Evolutionary conservation across 2,797 vertebrate species (phyloP), one percentile per base, ranked within the genome.

Genomic region (Phataginus tetradactyla): DNA sequence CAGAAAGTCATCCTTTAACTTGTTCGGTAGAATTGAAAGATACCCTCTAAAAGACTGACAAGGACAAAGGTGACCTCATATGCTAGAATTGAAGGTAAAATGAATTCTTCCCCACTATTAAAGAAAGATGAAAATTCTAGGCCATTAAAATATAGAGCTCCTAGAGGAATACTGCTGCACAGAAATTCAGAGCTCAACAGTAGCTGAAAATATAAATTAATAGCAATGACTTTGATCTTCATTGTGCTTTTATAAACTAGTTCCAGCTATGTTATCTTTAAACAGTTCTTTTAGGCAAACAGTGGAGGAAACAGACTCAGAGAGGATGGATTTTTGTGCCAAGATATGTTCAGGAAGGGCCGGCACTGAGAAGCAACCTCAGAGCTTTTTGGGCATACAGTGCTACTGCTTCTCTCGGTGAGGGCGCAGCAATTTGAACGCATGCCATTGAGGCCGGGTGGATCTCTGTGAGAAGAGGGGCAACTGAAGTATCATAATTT

Each of bases 161-260:
- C 21, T 83, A 4, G 34, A 66, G 29, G 45, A 89, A 86, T 55
- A 92, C 15, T 7, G 20, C 68, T 42, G 12, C 42, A 27, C 20
- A 49, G 25, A 89, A 91, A 84, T 42, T 49, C 7, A 21, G 13
- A 90, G 8, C 20, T 77, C 66, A 68, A 20, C 51, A 87, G 25
- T 68, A 72, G 61, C 71, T 81, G 89, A 55, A 97, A 95, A 69
- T 45, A 77, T 7, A 88, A 94, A 78, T 69, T 83, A 94, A 69
- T 37, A 94, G 34, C 51, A 55, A 75, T 32, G 64, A n/a, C 53
- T 93, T 53, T 75, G 53, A 84, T 77, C 64, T 51, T 17, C 34
- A 32, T 6, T 66, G 59, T 61, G 59, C 55, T 89, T 81, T 68
- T 68, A 45, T 77, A 37, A 87, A 95, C 32, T 23, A 53, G 37